These are phyloP conservation scores for Solen grandis DNA, from an alignment of 1,140 invertebrate species.

Conservation along the genomic window DNA sequence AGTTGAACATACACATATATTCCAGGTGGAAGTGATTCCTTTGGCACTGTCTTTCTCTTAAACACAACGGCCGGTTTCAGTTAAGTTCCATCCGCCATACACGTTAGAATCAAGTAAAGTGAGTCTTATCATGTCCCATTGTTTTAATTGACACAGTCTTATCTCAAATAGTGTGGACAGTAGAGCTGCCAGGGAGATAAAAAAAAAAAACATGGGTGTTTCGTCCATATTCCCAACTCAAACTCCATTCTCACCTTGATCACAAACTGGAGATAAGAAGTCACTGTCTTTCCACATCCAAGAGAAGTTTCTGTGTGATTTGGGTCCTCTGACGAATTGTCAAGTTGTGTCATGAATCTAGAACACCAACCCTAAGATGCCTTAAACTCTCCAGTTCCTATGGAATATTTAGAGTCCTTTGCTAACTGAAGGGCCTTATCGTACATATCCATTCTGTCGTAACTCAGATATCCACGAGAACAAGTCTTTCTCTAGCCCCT, in stretches of 20 bases:
- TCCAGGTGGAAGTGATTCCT: neutral
- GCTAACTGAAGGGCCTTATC: neutral
- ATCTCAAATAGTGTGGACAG: neutral
- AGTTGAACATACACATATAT: neutral
- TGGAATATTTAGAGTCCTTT: neutral
- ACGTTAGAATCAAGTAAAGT: slow-evolving; percentile 68
- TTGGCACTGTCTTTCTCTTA: slow-evolving; percentile 61
- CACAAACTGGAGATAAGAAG: slow-evolving; percentile 19
- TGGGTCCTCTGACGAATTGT: slow-evolving; percentile 28
- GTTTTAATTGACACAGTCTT: slow-evolving; percentile 53
- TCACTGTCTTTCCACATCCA: slow-evolving; percentile 38
- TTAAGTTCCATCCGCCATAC: slow-evolving; percentile 53
- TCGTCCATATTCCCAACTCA: slow-evolving; percentile 1
- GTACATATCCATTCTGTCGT: neutral
- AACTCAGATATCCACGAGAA: slow-evolving; percentile 1
- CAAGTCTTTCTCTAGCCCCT: neutral
- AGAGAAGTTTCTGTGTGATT: slow-evolving; percentile 40
- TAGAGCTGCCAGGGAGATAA: neutral
- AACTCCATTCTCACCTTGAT: neutral
- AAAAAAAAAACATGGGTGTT: slow-evolving; percentile 10
- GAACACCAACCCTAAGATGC: slow-evolving; percentile 40
- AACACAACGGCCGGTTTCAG: slow-evolving; percentile 65
- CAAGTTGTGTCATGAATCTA: slow-evolving; percentile 31
- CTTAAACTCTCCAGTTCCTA: slow-evolving; percentile 25
- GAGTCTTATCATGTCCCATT: slow-evolving; percentile 67